These are phyloP conservation scores for Incurvaria masculella DNA, from an alignment of 2,888 invertebrate species.

Conservation along the genomic window DNA sequence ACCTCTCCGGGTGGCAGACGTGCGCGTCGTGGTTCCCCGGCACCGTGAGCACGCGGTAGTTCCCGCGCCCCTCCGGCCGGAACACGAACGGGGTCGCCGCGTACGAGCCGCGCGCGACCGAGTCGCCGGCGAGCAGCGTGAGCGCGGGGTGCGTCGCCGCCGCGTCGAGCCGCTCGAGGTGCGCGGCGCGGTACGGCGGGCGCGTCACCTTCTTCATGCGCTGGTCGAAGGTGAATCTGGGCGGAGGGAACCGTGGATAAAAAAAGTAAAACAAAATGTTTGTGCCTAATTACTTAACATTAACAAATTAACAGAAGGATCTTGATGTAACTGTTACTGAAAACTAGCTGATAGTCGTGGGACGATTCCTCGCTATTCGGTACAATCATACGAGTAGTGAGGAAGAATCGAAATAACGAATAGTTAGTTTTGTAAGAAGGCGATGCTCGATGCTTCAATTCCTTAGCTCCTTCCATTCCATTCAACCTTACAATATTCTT, in stretches of 20 bases:
- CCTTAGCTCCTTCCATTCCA: no score
- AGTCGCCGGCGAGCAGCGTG: conserved; percentile 23
- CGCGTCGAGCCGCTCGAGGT: conserved; percentile 30
- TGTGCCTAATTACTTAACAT: no score
- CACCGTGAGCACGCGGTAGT: conserved; percentile 31
- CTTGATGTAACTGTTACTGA: no score
- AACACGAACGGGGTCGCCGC: conserved; percentile 25
- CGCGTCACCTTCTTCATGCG: conserved; percentile 36
- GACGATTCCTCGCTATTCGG: no score
- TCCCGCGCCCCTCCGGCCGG: conserved; percentile 24
- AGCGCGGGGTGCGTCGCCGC: conserved; percentile 26
- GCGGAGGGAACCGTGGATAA: neutral
- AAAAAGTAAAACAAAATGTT: no score
- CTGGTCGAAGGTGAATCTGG: conserved; percentile 54
- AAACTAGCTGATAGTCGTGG: no score
- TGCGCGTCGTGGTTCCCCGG: conserved; percentile 60
- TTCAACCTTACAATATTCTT: no score
- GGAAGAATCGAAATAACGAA: no score
- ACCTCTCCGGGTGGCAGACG: conserved; percentile 47
- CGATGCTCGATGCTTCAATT: no score
- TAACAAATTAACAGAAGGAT: no score
- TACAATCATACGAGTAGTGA: no score
- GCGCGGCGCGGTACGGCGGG: conserved; percentile 31
- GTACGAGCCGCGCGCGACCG: conserved; percentile 21
- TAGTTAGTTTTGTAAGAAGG: no score